Conservation (phyloP, 1,140 invertebrate species). For the Brachionus plicatilis region DNA sequence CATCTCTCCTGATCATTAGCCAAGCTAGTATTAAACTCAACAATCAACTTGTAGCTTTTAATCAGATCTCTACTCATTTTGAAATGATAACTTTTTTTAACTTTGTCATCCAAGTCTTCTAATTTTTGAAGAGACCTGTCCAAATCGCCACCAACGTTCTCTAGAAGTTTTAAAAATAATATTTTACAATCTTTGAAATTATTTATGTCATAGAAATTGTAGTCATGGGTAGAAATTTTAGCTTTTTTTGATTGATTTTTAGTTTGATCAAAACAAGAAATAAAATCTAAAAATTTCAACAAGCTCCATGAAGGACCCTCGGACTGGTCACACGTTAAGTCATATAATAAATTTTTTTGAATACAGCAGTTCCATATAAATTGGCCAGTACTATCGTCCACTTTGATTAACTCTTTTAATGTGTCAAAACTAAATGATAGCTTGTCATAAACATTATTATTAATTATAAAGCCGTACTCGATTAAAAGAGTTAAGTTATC, state of each 20-base stretch:
- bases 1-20: neutral
- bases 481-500: constrained; percentile 18
- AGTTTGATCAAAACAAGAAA: neutral
- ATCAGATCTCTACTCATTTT: neutral
- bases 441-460: constrained; percentile 25
- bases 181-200: neutral
- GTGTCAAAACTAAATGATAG: neutral
- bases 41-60: neutral
- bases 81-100: neutral
- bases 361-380: neutral
- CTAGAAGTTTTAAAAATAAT: neutral
- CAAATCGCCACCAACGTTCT: neutral
- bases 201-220: neutral
- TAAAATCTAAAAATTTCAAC: constrained; percentile 23
- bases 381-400: neutral
- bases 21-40: neutral
- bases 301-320: constrained; percentile 30
- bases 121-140: neutral
- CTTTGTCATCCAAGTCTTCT: neutral
- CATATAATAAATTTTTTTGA: neutral
- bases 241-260: neutral
- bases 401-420: neutral
- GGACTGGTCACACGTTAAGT: neutral
- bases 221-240: neutral
- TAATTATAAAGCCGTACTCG: constrained; percentile 28